A percentile compares a stretch with the other conserved stretches of the same genome.
Conservation (phyloP, 2,113 vertebrate genomes). For the Laticauda colubrina region DNA sequence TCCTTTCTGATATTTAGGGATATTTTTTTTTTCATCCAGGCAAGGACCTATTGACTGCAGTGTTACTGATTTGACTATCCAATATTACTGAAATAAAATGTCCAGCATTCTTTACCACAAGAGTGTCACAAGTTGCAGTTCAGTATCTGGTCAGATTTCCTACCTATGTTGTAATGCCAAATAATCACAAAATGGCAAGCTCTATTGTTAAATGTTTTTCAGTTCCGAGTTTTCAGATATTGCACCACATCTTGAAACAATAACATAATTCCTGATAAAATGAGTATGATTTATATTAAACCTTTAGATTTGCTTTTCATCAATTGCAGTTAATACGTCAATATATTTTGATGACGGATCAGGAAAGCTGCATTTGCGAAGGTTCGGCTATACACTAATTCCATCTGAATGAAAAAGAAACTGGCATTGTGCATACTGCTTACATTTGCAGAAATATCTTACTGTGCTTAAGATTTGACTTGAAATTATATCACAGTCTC, state of each 20-base stretch:
- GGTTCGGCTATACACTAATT: background rate
- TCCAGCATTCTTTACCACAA: background rate
- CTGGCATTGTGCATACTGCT: background rate
- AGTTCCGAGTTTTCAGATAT: background rate
- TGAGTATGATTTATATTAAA: background rate
- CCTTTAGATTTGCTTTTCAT: background rate
- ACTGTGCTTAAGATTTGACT: constrained; percentile 12
- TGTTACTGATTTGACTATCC: background rate
- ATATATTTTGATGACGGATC: background rate
- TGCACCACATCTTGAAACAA: background rate
- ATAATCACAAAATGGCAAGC: background rate
- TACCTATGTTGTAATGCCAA: background rate
- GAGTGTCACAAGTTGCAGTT: background rate
- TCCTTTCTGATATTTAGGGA: background rate
- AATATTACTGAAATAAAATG: background rate
- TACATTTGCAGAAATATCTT: constrained; percentile 1
- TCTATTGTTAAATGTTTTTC: background rate
- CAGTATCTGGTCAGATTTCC: background rate
- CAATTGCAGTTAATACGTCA: background rate
- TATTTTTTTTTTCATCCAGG: background rate
- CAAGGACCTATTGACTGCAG: background rate
- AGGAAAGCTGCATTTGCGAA: background rate
- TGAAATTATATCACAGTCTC: background rate
- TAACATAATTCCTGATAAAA: background rate
- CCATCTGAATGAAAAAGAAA: background rate